These are phyloP conservation scores for Rousettus leschenaultii DNA, from an alignment of 2,113 vertebrate genomes.

Conservation along the genomic window DNA sequence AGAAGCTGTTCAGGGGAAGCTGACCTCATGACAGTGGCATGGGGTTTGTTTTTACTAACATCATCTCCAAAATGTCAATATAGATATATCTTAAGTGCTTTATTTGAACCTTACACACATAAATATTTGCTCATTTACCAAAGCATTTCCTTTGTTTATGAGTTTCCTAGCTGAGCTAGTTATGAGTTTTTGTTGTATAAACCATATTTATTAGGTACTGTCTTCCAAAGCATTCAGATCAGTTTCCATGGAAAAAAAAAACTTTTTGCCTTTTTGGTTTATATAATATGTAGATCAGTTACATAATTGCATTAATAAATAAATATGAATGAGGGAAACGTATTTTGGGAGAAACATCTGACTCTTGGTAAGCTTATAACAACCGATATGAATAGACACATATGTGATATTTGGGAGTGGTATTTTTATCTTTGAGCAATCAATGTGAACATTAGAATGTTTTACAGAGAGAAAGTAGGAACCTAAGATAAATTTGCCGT, in stretches of 20 bases:
- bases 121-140: background rate
- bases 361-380: background rate
- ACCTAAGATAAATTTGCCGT: background rate
- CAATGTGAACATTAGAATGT: background rate
- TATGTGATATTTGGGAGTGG: background rate
- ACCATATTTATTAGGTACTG: background rate
- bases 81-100: background rate
- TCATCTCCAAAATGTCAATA: background rate
- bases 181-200: background rate
- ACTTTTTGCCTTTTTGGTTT: background rate
- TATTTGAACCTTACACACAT: background rate
- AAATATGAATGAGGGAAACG: background rate
- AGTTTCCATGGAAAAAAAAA: background rate
- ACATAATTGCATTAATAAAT: conserved; percentile 5
- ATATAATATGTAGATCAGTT: conserved; percentile 25
- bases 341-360: background rate
- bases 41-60: background rate
- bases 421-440: background rate
- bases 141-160: background rate
- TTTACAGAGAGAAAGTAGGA: conserved; percentile 16
- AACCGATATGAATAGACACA: background rate
- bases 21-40: background rate
- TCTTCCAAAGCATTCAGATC: conserved; percentile 13
- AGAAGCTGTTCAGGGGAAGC: background rate
- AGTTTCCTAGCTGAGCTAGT: background rate